A percentile compares a stretch with the other conserved stretches of the same genome.
Conservation (phyloP, 1,140 invertebrate species). For the Heliothis subflexa region DNA sequence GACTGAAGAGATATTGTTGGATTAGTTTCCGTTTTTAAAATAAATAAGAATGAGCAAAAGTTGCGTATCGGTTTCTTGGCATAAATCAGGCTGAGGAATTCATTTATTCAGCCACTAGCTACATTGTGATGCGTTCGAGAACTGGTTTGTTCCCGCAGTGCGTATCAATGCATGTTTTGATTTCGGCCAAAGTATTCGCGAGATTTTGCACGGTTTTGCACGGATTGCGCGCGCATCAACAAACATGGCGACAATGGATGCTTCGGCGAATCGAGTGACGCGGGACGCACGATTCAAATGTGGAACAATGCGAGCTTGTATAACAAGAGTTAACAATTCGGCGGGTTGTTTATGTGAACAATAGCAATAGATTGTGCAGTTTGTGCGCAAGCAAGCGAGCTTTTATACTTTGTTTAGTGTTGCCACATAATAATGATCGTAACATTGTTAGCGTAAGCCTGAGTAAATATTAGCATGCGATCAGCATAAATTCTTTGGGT, state of each 20-base stretch:
- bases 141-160: constrained; percentile 69
- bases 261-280: constrained; percentile 80
- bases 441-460: constrained; percentile 41
- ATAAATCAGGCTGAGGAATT: constrained; percentile 52
- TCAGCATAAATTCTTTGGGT: constrained; percentile 30
- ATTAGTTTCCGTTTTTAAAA: constrained; percentile 5
- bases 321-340: constrained; percentile 75
- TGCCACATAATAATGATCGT: constrained; percentile 35
- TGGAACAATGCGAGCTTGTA: constrained; percentile 82
- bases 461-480: constrained; percentile 39
- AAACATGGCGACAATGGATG: constrained; percentile 81
- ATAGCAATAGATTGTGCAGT: constrained; percentile 68
- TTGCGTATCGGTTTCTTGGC: constrained; percentile 4
- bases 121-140: constrained; percentile 57
- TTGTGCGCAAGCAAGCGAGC: constrained; percentile 63
- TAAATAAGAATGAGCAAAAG: constrained; percentile 44
- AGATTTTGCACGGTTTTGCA: constrained; percentile 77
- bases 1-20: background rate
- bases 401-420: constrained; percentile 55
- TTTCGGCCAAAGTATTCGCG: constrained; percentile 63
- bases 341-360: constrained; percentile 74
- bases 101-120: constrained; percentile 53
- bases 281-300: constrained; percentile 72
- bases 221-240: constrained; percentile 70
- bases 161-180: constrained; percentile 69